Conservation (phyloP, 2,797 vertebrate genomes). For the Eulemur rubriventer region DNA sequence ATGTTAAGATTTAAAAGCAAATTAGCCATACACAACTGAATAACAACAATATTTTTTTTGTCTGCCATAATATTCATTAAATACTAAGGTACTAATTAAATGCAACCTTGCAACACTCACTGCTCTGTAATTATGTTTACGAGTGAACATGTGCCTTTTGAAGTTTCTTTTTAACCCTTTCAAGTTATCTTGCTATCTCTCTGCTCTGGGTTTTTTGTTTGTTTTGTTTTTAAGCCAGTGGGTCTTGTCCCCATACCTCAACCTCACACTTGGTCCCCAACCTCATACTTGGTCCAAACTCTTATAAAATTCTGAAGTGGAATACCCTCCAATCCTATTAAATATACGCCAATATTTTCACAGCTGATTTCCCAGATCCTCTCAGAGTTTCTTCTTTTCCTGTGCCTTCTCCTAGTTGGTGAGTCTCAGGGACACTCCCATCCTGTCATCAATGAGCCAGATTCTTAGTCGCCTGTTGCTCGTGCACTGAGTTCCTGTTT, state of each 20-base stretch:
- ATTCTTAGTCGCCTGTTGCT: neutral
- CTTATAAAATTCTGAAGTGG: neutral
- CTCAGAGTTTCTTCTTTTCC: neutral
- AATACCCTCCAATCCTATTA: neutral
- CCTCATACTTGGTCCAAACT: neutral
- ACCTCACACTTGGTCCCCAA: neutral
- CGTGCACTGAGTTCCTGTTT: neutral
- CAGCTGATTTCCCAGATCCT: neutral
- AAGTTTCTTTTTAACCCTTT: neutral
- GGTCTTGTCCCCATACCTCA: neutral
- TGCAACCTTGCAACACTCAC: neutral
- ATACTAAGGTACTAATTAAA: constrained; percentile 38
- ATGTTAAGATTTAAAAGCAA: neutral
- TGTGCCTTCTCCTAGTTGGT: neutral
- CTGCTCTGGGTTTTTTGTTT: neutral
- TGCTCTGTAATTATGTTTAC: constrained; percentile 39
- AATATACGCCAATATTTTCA: neutral
- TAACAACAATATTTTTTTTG: neutral
- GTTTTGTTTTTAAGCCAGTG: neutral
- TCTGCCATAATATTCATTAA: constrained; percentile 12
- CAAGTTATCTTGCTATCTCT: neutral
- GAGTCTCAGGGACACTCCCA: neutral
- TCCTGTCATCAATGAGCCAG: neutral
- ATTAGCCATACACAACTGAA: neutral
- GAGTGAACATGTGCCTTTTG: neutral